These are phyloP conservation scores for Hydrolagus colliei DNA, from an alignment of 2,797 vertebrate genomes.

Conservation along the genomic window DNA sequence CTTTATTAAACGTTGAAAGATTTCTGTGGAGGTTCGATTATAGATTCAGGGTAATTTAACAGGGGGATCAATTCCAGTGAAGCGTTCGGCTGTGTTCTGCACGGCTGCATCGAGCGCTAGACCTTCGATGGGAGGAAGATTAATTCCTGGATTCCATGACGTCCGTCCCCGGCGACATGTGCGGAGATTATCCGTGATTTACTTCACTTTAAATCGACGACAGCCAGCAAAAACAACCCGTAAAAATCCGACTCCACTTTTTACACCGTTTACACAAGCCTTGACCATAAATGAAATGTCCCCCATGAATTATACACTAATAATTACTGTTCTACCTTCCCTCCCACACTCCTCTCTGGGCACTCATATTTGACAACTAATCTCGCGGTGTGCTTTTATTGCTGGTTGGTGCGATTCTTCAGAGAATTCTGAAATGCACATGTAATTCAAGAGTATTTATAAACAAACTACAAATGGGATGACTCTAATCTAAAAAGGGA, in stretches of 20 bases:
- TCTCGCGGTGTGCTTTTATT: not conserved
- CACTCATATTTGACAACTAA: not conserved
- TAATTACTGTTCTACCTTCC: not conserved
- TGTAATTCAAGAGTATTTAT: not conserved
- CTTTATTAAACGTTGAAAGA: no score
- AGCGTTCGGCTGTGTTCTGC: no score
- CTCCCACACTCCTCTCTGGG: not conserved
- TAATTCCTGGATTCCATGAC: not conserved
- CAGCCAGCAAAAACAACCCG: not conserved
- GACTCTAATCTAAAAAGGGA: not conserved
- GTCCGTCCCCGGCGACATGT: not conserved
- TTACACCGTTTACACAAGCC: not conserved
- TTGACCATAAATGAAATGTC: not conserved
- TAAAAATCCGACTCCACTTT: not conserved
- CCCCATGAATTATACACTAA: not conserved
- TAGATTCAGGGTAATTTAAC: no score
- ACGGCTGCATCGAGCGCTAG: not conserved
- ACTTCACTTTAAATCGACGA: not conserved
- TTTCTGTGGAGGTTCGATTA: no score
- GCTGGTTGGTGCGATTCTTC: not conserved
- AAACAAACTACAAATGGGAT: slow-evolving; percentile 16
- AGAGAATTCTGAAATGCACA: not conserved
- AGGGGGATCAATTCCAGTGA: no score
- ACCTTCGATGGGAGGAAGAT: not conserved
- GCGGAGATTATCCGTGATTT: not conserved